Conservation (phyloP, 2,797 vertebrate species). For the Delichon dasypus region DNA sequence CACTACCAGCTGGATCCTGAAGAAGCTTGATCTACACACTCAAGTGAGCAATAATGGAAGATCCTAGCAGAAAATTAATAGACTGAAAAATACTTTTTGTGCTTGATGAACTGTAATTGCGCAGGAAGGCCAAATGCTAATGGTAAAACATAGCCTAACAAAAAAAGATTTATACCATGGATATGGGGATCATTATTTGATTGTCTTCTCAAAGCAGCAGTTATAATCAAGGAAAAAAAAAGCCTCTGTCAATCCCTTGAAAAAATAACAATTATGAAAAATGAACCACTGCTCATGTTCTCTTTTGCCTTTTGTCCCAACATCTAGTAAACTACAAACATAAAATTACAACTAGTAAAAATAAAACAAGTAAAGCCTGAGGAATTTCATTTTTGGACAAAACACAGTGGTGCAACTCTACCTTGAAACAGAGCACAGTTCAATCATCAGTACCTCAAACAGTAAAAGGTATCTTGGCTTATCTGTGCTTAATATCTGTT, state of each 20-base stretch:
- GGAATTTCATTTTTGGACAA: neutral
- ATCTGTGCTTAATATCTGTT: neutral
- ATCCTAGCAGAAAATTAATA: conserved; percentile 65
- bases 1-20: conserved; percentile 29
- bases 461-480: neutral
- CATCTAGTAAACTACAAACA: neutral
- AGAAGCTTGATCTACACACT: neutral
- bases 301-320: neutral
- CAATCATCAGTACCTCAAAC: neutral
- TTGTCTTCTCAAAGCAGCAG: conserved; percentile 29
- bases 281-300: neutral
- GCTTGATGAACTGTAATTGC: conserved; percentile 61
- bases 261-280: neutral
- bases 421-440: neutral
- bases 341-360: neutral
- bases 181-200: conserved; percentile 33
- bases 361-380: neutral
- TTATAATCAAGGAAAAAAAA: neutral
- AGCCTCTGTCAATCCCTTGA: neutral
- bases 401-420: neutral
- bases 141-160: conserved; percentile 29
- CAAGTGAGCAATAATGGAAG: conserved; percentile 38
- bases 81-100: conserved; percentile 52
- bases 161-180: conserved; percentile 36
- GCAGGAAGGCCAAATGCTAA: conserved; percentile 41